These are phyloP conservation scores for Zaprionus ghesquierei DNA, from an alignment of 1,140 invertebrate species.

Conservation along the genomic window DNA sequence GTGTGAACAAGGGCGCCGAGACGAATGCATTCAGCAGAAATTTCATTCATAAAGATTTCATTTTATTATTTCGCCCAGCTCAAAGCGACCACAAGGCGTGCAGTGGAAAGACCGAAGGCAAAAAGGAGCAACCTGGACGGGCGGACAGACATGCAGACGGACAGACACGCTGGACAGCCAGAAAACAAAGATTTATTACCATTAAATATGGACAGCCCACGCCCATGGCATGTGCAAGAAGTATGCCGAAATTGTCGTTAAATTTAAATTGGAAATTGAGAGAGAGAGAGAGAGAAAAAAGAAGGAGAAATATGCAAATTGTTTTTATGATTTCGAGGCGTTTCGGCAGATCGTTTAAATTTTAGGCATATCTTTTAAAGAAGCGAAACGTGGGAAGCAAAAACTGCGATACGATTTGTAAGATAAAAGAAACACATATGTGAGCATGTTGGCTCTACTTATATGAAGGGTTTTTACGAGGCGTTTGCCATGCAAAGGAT, in stretches of 20 bases:
- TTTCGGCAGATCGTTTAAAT: background rate
- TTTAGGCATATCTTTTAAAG: background rate
- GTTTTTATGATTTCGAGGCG: background rate
- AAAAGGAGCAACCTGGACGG: background rate
- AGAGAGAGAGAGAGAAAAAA: background rate
- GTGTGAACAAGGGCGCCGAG: slow-evolving; percentile 33
- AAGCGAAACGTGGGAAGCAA: background rate
- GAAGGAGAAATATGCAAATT: slow-evolving; percentile 4
- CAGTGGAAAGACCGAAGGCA: slow-evolving; percentile 16
- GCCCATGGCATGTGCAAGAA: slow-evolving; percentile 32
- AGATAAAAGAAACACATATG: background rate
- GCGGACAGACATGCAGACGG: background rate
- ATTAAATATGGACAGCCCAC: slow-evolving; percentile 41
- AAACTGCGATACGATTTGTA: background rate
- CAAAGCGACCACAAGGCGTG: slow-evolving; percentile 56
- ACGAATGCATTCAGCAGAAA: slow-evolving; percentile 68
- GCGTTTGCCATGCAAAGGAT: background rate
- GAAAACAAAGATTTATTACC: slow-evolving; percentile 45
- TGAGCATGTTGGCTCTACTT: background rate
- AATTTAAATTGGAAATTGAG: slow-evolving; percentile 20
- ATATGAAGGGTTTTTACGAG: background rate
- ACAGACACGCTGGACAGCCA: background rate
- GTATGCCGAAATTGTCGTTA: slow-evolving; percentile 16
- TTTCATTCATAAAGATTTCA: slow-evolving; percentile 74
- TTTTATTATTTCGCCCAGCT: slow-evolving; percentile 54